These are phyloP conservation scores for Corella eumyota DNA, from an alignment of 23 tunicate species.

Conservation along the genomic window DNA sequence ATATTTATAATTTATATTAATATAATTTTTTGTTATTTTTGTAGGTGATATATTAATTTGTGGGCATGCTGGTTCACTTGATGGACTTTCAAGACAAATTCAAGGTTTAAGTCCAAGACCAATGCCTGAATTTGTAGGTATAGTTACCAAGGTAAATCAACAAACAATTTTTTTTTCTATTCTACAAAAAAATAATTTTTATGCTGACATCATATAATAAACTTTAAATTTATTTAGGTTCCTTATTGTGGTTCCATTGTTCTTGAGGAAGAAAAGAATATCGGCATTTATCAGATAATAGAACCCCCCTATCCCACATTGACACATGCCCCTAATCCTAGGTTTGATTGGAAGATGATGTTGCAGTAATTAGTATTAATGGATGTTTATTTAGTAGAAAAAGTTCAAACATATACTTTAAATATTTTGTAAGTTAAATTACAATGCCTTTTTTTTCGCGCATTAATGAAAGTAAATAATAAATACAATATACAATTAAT, in stretches of 20 bases:
- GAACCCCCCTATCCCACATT: constrained; percentile 84
- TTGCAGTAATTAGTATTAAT: too few species aligned
- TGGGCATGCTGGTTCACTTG: constrained; percentile 86
- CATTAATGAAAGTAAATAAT: too few species aligned
- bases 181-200: not conserved
- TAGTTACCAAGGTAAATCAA: constrained; percentile 76
- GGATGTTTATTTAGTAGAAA: too few species aligned
- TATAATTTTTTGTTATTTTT: too few species aligned
- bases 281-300: constrained; percentile 49
- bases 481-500: too few species aligned
- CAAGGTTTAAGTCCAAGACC: constrained; percentile 82
- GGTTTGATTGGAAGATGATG: constrained; percentile 70
- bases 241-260: constrained; percentile 91
- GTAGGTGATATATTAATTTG: constrained; percentile 74
- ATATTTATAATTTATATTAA: too few species aligned
- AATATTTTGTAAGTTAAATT: too few species aligned
- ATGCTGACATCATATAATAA: too few species aligned
- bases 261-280: constrained; percentile 44
- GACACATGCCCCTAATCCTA: constrained; percentile 85
- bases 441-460: too few species aligned
- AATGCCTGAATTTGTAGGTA: constrained; percentile 84
- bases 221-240: constrained; percentile 47
- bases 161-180: not conserved
- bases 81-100: constrained; percentile 70
- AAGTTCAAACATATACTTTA: too few species aligned